Evolutionary conservation across 2,113 vertebrate genomes (phyloP).

Genomic region (Elephantulus edwardii): DNA sequence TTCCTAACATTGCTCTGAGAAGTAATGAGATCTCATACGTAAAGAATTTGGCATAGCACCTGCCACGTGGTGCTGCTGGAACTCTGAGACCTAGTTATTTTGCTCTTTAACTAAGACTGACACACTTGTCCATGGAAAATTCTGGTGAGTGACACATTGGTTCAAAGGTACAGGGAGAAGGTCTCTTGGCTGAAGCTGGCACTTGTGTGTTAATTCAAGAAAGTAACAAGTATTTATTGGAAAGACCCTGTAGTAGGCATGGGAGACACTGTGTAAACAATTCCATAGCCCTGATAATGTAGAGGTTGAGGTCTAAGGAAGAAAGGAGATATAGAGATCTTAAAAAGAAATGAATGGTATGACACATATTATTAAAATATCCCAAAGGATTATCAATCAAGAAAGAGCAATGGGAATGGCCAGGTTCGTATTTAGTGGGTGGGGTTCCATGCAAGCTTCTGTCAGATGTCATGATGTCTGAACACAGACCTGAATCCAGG

Average conservation of each 20-base stretch:
- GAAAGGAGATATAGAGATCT: neutral
- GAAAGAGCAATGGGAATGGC: fast-evolving
- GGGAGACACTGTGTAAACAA: neutral
- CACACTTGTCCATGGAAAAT: fast-evolving
- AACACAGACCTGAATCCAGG: neutral
- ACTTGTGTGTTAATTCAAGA: neutral
- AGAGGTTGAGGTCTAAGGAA: neutral
- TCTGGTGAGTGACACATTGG: neutral
- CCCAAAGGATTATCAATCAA: neutral
- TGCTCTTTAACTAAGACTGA: neutral
- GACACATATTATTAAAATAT: neutral
- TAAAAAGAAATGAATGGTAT: neutral
- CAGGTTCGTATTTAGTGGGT: neutral
- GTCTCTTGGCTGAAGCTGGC: neutral
- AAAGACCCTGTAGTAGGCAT: neutral
- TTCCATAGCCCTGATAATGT: neutral
- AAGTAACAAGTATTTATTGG: neutral
- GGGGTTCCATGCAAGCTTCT: neutral
- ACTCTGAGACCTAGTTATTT: neutral
- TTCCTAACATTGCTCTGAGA: neutral
- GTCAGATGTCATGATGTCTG: neutral
- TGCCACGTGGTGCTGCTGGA: neutral
- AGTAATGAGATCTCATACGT: neutral
- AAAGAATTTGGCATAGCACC: neutral
- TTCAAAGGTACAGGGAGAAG: neutral